phyloP scores from a whole-genome alignment of 2,888 invertebrate species.

The Drosophila merina region DNA sequence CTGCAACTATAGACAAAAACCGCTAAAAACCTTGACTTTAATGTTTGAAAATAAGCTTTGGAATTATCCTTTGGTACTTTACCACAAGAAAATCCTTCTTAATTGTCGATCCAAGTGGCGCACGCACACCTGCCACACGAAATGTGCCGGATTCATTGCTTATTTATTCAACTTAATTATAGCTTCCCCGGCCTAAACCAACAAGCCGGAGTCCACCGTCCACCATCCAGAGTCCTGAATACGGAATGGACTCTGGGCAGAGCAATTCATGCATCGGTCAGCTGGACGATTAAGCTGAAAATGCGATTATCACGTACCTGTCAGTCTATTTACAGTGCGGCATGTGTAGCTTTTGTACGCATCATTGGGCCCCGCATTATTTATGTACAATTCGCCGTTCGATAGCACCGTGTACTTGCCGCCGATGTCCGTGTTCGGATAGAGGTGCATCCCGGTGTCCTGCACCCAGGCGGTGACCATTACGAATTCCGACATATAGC shows the following conservation, averaged over 20 bases:
- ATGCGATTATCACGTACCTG: conserved; percentile 84
- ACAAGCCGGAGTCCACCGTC: conserved; percentile 13
- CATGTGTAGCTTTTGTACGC: conserved; percentile 92
- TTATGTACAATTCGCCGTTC: conserved; percentile 93
- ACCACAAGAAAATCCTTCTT: conserved; percentile 12
- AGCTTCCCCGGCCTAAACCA: conserved; percentile 25
- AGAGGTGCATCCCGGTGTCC: conserved; percentile 91
- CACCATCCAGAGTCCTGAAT: not conserved
- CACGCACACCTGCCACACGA: conserved; percentile 13
- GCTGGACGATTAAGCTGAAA: conserved; percentile 75
- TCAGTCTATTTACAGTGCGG: conserved; percentile 91
- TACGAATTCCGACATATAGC: conserved; percentile 94
- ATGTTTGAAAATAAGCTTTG: not conserved
- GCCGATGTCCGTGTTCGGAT: conserved; percentile 90
- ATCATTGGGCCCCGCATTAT: conserved; percentile 90
- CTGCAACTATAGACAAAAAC: not conserved
- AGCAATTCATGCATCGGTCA: conserved; percentile 68
- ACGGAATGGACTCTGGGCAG: not conserved
- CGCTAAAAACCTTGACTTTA: not conserved
- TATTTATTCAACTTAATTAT: conserved; percentile 53
- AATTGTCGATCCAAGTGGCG: conserved; percentile 8
- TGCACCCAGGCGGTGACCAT: conserved; percentile 95
- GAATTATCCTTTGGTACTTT: not conserved
- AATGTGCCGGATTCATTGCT: conserved; percentile 23
- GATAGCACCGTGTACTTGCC: conserved; percentile 91